Evolutionary conservation across 1,140 invertebrate genomes (phyloP).

Genomic region (Pseudomyrmex concolor): DNA sequence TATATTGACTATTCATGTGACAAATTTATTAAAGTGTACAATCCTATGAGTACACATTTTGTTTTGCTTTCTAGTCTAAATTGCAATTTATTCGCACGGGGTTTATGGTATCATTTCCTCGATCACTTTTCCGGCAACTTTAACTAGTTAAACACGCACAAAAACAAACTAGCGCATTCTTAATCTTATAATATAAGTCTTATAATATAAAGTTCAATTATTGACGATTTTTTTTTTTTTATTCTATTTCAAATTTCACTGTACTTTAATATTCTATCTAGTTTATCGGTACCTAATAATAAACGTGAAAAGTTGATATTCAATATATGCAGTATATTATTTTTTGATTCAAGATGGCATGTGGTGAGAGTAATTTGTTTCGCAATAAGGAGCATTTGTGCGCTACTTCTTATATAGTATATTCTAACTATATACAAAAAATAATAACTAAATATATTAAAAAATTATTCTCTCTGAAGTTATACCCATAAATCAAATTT

Average conservation of each 20-base stretch:
- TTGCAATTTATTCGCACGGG: background rate
- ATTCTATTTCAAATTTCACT: too few species aligned
- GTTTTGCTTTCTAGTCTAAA: slow-evolving; percentile 23
- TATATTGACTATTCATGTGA: slow-evolving; percentile 13
- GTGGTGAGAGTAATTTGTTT: slow-evolving; percentile 24
- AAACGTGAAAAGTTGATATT: slow-evolving; percentile 8
- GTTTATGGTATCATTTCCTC: slow-evolving; percentile 1
- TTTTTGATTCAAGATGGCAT: slow-evolving; percentile 16
- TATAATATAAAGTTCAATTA: slow-evolving; percentile 61
- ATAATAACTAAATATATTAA: background rate
- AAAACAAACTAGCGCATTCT: slow-evolving; percentile 54
- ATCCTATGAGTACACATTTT: background rate
- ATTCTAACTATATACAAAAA: slow-evolving; percentile 14
- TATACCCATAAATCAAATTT: too few species aligned
- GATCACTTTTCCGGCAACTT: slow-evolving; percentile 6
- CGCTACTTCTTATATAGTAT: slow-evolving; percentile 41
- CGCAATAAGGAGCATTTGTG: slow-evolving; percentile 59
- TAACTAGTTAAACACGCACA: slow-evolving; percentile 62
- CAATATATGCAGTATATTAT: slow-evolving; percentile 32
- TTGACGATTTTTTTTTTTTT: slow-evolving; percentile 16
- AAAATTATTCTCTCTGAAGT: background rate
- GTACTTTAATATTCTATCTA: slow-evolving; percentile 28
- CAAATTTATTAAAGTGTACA: slow-evolving; percentile 18
- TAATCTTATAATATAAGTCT: slow-evolving; percentile 59
- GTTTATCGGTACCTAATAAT: background rate